These are phyloP conservation scores for Anhinga anhinga DNA, from an alignment of 2,113 vertebrate genomes.

Conservation along the genomic window DNA sequence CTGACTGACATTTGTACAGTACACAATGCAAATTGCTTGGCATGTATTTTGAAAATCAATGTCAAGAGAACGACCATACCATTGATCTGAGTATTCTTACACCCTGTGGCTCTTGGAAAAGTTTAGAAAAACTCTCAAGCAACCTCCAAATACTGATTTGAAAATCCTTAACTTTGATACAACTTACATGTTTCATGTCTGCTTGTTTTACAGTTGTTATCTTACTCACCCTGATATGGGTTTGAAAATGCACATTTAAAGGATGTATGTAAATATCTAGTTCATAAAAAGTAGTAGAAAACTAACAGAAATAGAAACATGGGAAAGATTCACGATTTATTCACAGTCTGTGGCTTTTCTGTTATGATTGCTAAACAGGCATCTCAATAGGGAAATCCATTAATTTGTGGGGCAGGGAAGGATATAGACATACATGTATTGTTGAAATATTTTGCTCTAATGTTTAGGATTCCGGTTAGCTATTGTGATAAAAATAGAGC, in stretches of 20 bases:
- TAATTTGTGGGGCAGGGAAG: not conserved
- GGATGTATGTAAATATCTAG: not conserved
- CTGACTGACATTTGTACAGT: not conserved
- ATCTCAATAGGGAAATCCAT: not conserved
- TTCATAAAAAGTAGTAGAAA: not conserved
- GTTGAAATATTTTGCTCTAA: not conserved
- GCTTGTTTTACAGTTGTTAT: not conserved
- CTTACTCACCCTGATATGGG: not conserved
- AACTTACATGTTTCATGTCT: not conserved
- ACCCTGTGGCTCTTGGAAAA: not conserved
- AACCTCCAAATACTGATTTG: not conserved
- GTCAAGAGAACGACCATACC: not conserved
- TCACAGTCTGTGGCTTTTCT: not conserved
- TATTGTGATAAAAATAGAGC: not conserved
- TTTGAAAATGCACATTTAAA: not conserved
- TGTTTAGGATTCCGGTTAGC: not conserved
- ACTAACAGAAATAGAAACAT: not conserved
- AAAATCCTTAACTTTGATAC: not conserved
- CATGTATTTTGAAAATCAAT: slow-evolving; percentile 2
- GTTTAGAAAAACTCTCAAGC: not conserved
- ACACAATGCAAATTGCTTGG: not conserved
- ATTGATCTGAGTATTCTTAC: not conserved
- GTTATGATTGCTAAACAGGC: not conserved
- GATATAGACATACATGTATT: not conserved
- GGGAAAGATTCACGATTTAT: not conserved